phyloP scores from a whole-genome alignment of 2,113 vertebrate species.

The human region DNA sequence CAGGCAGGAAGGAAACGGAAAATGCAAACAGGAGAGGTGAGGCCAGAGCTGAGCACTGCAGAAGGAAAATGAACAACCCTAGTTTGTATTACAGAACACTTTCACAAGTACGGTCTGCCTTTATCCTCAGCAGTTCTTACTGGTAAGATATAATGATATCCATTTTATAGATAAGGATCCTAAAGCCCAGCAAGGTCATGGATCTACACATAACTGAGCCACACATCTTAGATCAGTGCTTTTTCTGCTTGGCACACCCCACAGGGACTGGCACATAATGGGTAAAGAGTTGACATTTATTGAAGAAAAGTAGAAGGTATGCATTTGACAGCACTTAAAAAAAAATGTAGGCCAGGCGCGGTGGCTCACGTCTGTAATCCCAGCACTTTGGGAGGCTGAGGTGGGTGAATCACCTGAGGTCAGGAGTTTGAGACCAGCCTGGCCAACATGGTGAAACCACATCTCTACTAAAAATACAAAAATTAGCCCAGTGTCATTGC shows the following conservation, averaged over 20 bases:
- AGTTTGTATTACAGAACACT: neutral
- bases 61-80: neutral
- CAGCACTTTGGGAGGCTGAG: too few species aligned
- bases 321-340: neutral
- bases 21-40: neutral
- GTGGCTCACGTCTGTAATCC: too few species aligned
- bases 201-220: neutral
- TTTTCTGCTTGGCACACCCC: neutral
- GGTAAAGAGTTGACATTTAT: neutral
- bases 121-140: neutral
- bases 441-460: too few species aligned
- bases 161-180: neutral
- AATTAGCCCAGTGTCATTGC: too few species aligned
- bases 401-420: too few species aligned
- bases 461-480: too few species aligned
- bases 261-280: neutral
- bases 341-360: neutral
- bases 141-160: neutral
- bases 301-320: neutral
- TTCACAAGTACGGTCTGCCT: neutral
- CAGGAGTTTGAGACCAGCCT: too few species aligned
- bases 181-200: neutral
- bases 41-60: neutral
- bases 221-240: neutral
- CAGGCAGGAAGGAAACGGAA: neutral